Base-by-base conservation (phyloP, 2,888 invertebrate genomes). In the Odontocolon sp. region DNA sequence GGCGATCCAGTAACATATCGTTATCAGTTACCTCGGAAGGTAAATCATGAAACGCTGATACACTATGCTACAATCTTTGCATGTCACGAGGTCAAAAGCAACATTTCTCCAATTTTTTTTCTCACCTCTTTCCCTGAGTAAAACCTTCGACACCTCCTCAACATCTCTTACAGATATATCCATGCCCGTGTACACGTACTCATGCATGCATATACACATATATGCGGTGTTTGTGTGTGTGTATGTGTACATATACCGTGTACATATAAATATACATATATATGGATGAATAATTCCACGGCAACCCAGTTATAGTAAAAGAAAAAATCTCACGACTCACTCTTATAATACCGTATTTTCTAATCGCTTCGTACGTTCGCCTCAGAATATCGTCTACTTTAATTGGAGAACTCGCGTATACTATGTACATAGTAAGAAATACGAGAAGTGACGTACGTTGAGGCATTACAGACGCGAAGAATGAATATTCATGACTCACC, bases 401-500 rank as follows among this genome's bases (percentile, higher is more conserved):
- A n/a, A 40, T 40, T n/a, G 40, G 40, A 36, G 11, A 40, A 14
- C 16, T 11, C 40, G 2, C 11, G 2, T 40, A 2, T 11, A 36
- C n/a, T n/a, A n/a, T n/a, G n/a, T n/a, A n/a, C n/a, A n/a, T n/a
- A n/a, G n/a, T n/a, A n/a, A n/a, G n/a, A 11, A 36, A n/a, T 8
- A 1, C 21, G 18, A 4, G 28, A 8, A 57, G 1, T n/a, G 38
- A 47, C 40, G 61, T 40, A 11, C 3, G 5, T 73, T n/a, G 52
- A 59, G 18, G 16, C 47, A 66, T 57, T 59, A 52, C 54, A 26
- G 14, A 56, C 14, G 18, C 28, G 28, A 23, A 40, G 47, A 56
- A 67, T 77, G 73, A 73, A 69, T 73, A 77, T 74, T 70, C 47
- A 66, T 47, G 69, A 73, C 31, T 40, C 33, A 31, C 50, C 54